phyloP scores from a whole-genome alignment of 2,888 invertebrate genomes.

The Quadroppia sp. region DNA sequence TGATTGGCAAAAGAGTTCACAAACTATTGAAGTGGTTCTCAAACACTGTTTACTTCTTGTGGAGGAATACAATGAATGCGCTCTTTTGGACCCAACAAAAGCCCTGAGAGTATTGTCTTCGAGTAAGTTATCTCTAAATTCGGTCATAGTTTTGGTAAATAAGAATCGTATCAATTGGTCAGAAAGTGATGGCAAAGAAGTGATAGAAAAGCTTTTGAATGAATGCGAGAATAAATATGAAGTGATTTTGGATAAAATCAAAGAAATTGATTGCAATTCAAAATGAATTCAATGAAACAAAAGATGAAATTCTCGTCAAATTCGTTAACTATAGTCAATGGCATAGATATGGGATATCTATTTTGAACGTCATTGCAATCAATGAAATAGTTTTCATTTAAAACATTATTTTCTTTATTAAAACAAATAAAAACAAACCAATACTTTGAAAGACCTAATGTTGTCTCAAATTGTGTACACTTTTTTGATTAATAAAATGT shows the following conservation, averaged over 20 bases:
- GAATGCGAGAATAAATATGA: slow-evolving; percentile 14
- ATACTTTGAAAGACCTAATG: too few species aligned
- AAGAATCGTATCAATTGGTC: slow-evolving; percentile 14
- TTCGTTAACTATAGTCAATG: too few species aligned
- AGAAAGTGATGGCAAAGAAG: neutral
- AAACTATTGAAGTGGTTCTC: slow-evolving; percentile 37
- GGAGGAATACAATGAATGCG: slow-evolving; percentile 33
- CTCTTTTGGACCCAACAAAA: neutral
- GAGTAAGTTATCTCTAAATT: slow-evolving; percentile 38
- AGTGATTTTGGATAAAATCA: neutral
- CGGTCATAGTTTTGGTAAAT: slow-evolving; percentile 45
- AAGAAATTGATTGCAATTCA: slow-evolving; percentile 15
- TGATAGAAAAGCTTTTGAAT: neutral
- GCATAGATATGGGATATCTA: too few species aligned
- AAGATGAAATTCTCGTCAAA: too few species aligned
- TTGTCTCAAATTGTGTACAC: too few species aligned
- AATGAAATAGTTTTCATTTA: neutral
- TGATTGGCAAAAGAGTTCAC: slow-evolving; percentile 56
- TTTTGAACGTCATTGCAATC: too few species aligned
- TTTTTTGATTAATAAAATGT: too few species aligned
- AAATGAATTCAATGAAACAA: too few species aligned
- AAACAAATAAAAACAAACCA: too few species aligned
- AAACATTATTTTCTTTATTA: neutral
- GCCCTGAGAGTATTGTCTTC: neutral
- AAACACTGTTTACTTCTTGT: slow-evolving; percentile 32